These are phyloP conservation scores for Crotophaga sulcirostris DNA, from an alignment of 2,113 vertebrate genomes.

Conservation along the genomic window DNA sequence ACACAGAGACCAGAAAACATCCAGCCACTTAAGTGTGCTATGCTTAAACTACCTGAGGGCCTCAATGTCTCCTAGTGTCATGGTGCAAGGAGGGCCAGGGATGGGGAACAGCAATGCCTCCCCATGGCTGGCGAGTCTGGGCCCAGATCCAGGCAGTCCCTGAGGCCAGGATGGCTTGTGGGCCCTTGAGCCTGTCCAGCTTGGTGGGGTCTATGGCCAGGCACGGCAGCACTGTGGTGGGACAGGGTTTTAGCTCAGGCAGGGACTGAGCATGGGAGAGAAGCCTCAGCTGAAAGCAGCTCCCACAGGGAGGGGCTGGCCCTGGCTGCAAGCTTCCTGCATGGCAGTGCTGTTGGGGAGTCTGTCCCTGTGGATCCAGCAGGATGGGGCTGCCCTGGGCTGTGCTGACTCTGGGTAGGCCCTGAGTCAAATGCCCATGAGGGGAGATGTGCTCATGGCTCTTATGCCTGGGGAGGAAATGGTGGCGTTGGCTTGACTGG, in stretches of 20 bases:
- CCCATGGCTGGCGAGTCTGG: too few species aligned
- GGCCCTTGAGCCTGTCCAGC: too few species aligned
- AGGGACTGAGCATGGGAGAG: rapidly evolving
- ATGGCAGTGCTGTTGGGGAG: rapidly evolving
- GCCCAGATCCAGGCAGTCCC: neutral
- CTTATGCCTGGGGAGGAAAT: neutral
- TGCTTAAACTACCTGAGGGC: neutral
- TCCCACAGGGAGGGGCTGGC: rapidly evolving
- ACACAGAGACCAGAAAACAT: neutral
- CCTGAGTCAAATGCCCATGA: neutral
- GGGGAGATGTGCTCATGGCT: rapidly evolving
- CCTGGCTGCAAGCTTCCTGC: neutral
- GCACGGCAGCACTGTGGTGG: neutral
- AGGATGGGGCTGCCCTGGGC: too few species aligned
- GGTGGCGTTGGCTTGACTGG: neutral
- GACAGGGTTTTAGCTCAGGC: neutral
- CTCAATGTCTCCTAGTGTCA: rapidly evolving
- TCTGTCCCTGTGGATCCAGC: too few species aligned
- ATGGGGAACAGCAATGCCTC: neutral
- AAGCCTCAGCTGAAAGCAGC: too few species aligned
- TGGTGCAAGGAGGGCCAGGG: neutral
- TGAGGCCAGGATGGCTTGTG: neutral
- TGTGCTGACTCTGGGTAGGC: neutral
- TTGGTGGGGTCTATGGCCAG: rapidly evolving
- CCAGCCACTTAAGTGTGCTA: neutral